phyloP scores from a whole-genome alignment of 2,888 invertebrate genomes.

The Spodoptera littoralis region DNA sequence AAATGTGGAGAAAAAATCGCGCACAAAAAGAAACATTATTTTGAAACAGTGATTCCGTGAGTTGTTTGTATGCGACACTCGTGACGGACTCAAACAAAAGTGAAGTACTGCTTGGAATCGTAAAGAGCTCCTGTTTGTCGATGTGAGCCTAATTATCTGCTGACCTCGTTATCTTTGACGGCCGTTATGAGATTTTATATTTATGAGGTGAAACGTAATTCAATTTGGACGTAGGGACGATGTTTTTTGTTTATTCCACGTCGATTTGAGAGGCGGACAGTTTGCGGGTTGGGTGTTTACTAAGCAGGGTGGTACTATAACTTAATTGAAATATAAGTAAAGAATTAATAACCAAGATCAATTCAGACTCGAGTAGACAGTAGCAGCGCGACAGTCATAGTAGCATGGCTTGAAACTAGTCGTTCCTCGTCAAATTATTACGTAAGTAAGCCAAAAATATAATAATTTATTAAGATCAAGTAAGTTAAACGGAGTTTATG shows the following conservation, averaged over 20 bases:
- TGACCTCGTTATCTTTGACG: conserved; percentile 40
- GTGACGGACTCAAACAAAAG: conserved; percentile 52
- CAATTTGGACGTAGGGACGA: conserved; percentile 13
- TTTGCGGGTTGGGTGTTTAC: background rate
- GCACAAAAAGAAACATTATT: conserved; percentile 47
- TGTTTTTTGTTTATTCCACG: conserved; percentile 13
- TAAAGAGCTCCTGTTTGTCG: conserved; percentile 32
- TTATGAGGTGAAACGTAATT: conserved; percentile 25
- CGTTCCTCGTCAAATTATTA: too few species aligned
- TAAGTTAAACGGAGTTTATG: too few species aligned
- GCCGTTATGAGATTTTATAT: conserved; percentile 41
- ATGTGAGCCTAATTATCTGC: conserved; percentile 41
- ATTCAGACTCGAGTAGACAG: too few species aligned
- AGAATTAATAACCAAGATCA: too few species aligned
- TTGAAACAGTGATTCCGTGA: conserved; percentile 44
- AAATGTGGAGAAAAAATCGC: conserved; percentile 14
- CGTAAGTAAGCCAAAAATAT: too few species aligned
- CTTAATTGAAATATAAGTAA: too few species aligned
- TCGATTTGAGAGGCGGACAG: background rate
- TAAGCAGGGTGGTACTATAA: background rate
- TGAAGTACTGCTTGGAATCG: conserved; percentile 50
- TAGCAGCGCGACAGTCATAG: too few species aligned
- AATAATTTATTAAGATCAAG: too few species aligned
- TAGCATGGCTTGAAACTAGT: too few species aligned
- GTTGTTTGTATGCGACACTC: conserved; percentile 56